These are phyloP conservation scores for Hetaerina titia DNA, from an alignment of 2,888 invertebrate genomes.

Conservation along the genomic window DNA sequence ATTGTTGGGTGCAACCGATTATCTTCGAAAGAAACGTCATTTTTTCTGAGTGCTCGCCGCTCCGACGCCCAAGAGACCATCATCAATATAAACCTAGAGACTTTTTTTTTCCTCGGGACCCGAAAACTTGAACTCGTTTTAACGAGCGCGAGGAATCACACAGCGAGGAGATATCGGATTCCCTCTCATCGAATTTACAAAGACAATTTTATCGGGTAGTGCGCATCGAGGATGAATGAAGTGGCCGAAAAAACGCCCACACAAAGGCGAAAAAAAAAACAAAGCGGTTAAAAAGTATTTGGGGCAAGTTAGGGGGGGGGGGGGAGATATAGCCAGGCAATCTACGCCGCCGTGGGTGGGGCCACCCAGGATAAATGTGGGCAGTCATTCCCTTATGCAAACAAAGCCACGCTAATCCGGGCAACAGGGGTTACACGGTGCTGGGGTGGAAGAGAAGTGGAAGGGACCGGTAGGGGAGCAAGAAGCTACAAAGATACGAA, in stretches of 20 bases:
- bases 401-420: slow-evolving; percentile 53
- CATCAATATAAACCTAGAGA: neutral
- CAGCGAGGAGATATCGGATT: slow-evolving; percentile 27
- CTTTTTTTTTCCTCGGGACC: neutral
- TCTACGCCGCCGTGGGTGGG: neutral
- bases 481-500: slow-evolving; percentile 23
- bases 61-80: neutral
- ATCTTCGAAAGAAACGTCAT: neutral
- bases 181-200: slow-evolving; percentile 21
- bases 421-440: neutral
- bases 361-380: slow-evolving; percentile 54
- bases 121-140: slow-evolving; percentile 10
- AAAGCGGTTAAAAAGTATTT: neutral
- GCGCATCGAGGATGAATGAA: neutral
- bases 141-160: slow-evolving; percentile 36
- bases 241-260: neutral
- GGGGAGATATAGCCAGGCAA: neutral
- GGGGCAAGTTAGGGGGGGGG: neutral
- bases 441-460: neutral
- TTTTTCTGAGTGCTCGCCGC: neutral
- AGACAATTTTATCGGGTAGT: slow-evolving; percentile 42
- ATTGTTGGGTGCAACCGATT: slow-evolving; percentile 64
- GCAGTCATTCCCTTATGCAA: slow-evolving; percentile 65
- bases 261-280: neutral
- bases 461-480: neutral